Base-by-base conservation (phyloP, 1,140 invertebrate genomes). In the Physella acuta region DNA sequence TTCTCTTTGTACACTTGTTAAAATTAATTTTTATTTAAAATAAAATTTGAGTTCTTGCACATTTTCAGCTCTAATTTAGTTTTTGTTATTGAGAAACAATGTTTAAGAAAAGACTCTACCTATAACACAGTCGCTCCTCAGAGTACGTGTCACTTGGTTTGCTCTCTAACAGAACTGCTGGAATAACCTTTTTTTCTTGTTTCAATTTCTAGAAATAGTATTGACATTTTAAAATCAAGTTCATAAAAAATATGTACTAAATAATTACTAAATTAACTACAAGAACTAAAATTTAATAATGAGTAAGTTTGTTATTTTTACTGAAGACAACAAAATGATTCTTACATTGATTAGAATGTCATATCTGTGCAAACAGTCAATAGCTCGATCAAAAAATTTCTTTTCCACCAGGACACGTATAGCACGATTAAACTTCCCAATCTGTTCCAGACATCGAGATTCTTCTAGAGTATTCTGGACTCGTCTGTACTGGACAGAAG, bases 121-220 rank as follows among this genome's bases (percentile, higher is more conserved):
- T 61, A 34, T 37, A 61, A 30, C 37, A 61, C 36, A 61, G 59
- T 33, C 26, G n/a, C 16, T 16, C 59, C 58, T 73, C 70, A 26
- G 71, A 64, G 49, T 75, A 74, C n/a, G 44, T 14, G 37, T 53
- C 58, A 26, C 56, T 31, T 67, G 78, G 78, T 30, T 71, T 73
- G 68, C 76, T 62, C 1, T 74, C 72, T 34, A 67, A 56, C n/a
- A 79, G 67, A 11, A 69, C 56, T 37, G 61, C 44, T 14, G 78
- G 78, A 30, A 77, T 28, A 24, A 53, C 28, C 26, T 62, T 55
- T 1, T 70, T 56, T 56, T 73, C 71, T 34, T 59, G 53, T 58
- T 73, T 51, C 28, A 76, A 68, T 39, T 76, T 71, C 78, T 79
- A n/a, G n/a, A n/a, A n/a, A n/a, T n/a, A n/a, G n/a, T n/a, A n/a